Evolutionary conservation across 2,797 vertebrate genomes (phyloP).

Genomic region (Stomatorhinus walkeri): DNA sequence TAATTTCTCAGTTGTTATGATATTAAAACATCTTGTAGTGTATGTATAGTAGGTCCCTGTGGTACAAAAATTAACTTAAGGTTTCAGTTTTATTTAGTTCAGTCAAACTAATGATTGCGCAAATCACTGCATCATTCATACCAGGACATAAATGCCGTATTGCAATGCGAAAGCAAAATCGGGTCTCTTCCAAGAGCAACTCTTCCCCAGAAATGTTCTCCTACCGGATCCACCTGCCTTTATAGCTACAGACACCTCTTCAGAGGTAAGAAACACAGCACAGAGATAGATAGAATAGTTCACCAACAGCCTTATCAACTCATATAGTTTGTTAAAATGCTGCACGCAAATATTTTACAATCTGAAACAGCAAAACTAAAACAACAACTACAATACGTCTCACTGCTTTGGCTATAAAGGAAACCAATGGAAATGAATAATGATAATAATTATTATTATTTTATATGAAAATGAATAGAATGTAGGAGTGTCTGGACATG

Average conservation of each 20-base stretch:
- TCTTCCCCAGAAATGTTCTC: background rate
- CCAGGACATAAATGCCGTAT: background rate
- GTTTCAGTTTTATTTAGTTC: background rate
- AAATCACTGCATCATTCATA: background rate
- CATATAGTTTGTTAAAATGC: background rate
- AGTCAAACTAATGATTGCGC: background rate
- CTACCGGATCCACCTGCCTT: background rate
- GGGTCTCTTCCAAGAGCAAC: background rate
- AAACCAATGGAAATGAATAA: too few species aligned
- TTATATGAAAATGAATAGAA: background rate
- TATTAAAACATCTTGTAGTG: background rate
- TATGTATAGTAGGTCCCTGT: background rate
- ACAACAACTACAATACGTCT: too few species aligned
- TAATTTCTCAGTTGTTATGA: background rate
- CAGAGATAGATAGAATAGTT: background rate
- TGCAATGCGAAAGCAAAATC: background rate
- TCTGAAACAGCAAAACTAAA: background rate
- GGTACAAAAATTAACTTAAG: background rate
- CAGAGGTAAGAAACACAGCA: background rate
- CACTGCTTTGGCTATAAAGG: too few species aligned
- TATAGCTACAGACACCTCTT: background rate
- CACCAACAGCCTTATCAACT: background rate
- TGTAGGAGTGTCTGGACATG: background rate
- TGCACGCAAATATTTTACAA: background rate
- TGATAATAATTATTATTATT: background rate